Evolutionary conservation across 2,113 vertebrate species (phyloP).

Genomic region (Symphodus melops): DNA sequence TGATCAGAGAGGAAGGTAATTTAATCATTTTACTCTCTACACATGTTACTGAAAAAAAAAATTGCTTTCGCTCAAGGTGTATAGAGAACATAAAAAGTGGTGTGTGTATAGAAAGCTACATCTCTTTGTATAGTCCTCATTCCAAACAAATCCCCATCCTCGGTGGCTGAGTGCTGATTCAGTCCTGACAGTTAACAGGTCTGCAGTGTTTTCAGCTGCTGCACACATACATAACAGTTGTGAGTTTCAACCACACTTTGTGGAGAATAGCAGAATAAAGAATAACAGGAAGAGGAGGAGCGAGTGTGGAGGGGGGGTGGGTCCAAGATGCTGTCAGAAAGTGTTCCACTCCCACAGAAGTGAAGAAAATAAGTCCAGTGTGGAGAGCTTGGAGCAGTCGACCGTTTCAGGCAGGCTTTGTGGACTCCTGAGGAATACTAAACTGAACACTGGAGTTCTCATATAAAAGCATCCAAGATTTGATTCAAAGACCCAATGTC

Average conservation of each 20-base stretch:
- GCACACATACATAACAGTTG: neutral
- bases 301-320: neutral
- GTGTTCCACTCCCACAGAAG: constrained; percentile 12
- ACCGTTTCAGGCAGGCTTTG: neutral
- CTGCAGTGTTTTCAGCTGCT: neutral
- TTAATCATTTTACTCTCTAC: no score
- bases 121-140: neutral
- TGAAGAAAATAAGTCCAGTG: constrained; percentile 16
- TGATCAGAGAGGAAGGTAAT: no score
- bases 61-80: neutral
- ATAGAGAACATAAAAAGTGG: neutral
- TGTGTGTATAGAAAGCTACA: neutral
- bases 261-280: constrained; percentile 57
- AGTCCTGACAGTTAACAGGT: neutral
- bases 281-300: constrained; percentile 60
- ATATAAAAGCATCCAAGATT: neutral
- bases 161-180: neutral
- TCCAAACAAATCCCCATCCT: neutral
- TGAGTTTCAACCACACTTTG: constrained; percentile 11
- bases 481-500: neutral
- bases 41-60: no score
- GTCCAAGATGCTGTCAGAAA: constrained; percentile 37
- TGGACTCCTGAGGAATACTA: neutral
- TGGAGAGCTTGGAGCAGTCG: constrained; percentile 8
- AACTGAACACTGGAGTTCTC: neutral